A percentile compares a stretch with the other conserved stretches of the same genome.
These are phyloP conservation scores for Pterois miles DNA, from an alignment of 2,797 vertebrate genomes.

Conservation along the genomic window DNA sequence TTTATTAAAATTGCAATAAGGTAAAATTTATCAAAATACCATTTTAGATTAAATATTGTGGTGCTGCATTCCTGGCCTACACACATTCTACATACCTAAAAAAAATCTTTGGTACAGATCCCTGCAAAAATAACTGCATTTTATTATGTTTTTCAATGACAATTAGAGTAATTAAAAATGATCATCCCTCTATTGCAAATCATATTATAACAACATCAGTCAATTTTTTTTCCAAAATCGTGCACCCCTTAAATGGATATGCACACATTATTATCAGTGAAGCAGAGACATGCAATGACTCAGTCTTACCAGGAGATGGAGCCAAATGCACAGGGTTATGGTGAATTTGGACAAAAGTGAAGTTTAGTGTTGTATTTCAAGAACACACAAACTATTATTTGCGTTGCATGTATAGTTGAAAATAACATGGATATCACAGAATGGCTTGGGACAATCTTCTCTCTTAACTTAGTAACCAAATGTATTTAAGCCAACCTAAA, in stretches of 20 bases:
- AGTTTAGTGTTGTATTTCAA: neutral
- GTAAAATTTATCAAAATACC: no score
- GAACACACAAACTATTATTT: neutral
- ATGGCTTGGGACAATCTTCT: neutral
- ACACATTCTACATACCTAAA: no score
- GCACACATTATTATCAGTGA: accelerated
- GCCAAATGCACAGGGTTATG: neutral
- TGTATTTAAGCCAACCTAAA: neutral
- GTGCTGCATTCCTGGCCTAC: accelerated
- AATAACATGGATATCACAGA: neutral
- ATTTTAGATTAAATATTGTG: no score
- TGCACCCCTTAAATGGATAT: no score
- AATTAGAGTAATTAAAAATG: no score
- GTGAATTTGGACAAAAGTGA: neutral
- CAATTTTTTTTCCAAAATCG: no score
- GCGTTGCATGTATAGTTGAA: neutral
- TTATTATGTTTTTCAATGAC: no score
- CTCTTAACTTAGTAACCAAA: neutral
- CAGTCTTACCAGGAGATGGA: conserved; percentile 45
- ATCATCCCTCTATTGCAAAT: no score
- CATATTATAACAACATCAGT: no score
- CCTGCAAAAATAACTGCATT: no score
- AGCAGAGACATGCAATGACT: neutral
- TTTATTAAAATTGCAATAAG: accelerated
- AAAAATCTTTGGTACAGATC: no score